These are phyloP conservation scores for Ammodytes marinus DNA, from an alignment of 2,113 vertebrate genomes.

Conservation along the genomic window DNA sequence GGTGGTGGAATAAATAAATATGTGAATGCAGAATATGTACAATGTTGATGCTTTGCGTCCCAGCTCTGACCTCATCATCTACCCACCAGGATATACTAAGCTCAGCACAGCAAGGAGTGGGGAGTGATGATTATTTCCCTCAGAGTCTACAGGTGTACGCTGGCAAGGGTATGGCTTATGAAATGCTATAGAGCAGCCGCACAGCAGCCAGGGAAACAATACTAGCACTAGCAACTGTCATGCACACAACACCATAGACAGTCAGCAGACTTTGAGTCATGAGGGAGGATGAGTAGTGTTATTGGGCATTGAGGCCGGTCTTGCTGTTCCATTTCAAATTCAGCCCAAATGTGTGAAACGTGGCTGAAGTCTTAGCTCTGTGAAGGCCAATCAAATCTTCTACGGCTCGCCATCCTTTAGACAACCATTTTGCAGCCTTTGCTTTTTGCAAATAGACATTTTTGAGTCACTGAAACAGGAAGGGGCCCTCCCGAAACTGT, in stretches of 20 bases:
- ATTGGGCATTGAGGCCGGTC: background rate
- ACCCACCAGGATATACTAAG: background rate
- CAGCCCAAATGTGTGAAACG: background rate
- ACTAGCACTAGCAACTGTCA: too few relatives aligned
- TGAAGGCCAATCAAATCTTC: background rate
- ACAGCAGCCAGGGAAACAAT: background rate
- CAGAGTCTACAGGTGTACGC: background rate
- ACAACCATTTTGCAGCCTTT: background rate
- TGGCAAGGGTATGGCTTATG: background rate
- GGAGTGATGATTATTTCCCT: background rate
- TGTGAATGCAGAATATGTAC: background rate
- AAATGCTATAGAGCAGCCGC: background rate
- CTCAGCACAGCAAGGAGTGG: background rate
- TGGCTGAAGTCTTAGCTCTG: background rate
- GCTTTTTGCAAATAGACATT: background rate
- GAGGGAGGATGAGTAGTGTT: background rate
- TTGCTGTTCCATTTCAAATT: background rate
- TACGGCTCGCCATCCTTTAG: too few relatives aligned
- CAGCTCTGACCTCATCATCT: background rate
- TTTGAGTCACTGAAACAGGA: conserved; percentile 12
- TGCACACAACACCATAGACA: too few relatives aligned
- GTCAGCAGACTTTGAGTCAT: background rate
- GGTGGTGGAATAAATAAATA: background rate
- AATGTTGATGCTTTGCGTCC: background rate
- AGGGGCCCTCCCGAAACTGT: background rate